phyloP scores from a whole-genome alignment of 2,797 vertebrate species.

The Anguilla anguilla region DNA sequence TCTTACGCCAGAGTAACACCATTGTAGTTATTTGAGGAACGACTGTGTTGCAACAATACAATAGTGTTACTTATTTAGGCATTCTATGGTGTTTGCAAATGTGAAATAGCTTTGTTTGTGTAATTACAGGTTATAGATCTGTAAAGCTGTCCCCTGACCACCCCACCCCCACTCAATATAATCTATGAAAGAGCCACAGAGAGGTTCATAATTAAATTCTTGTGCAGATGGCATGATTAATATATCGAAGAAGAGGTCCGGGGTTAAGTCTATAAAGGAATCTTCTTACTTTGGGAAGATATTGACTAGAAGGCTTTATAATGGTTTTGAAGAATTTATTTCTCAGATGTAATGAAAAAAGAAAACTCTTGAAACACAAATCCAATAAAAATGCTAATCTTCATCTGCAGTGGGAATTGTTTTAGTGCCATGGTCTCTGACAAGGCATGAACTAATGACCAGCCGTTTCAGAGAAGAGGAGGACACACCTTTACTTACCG shows the following conservation, averaged over 20 bases:
- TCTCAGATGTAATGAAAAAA: not conserved
- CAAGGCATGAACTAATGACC: not conserved
- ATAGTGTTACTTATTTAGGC: not conserved
- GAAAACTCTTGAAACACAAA: not conserved
- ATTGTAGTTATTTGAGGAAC: not conserved
- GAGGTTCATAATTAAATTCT: not conserved
- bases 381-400: conserved; percentile 12
- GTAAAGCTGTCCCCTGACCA: too few species aligned
- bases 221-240: not conserved
- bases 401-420: not conserved
- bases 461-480: not conserved
- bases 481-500: not conserved
- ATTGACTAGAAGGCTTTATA: not conserved
- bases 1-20: not conserved
- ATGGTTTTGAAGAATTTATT: not conserved
- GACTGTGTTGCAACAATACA: not conserved
- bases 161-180: not conserved
- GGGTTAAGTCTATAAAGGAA: not conserved
- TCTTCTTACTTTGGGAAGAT: not conserved
- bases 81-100: not conserved
- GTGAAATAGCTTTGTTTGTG: not conserved
- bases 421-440: not conserved
- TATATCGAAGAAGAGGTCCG: not conserved
- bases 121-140: not conserved
- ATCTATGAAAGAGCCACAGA: not conserved